Conservation (phyloP, 1,140 invertebrate genomes). For the Bathynomus jamesi region DNA sequence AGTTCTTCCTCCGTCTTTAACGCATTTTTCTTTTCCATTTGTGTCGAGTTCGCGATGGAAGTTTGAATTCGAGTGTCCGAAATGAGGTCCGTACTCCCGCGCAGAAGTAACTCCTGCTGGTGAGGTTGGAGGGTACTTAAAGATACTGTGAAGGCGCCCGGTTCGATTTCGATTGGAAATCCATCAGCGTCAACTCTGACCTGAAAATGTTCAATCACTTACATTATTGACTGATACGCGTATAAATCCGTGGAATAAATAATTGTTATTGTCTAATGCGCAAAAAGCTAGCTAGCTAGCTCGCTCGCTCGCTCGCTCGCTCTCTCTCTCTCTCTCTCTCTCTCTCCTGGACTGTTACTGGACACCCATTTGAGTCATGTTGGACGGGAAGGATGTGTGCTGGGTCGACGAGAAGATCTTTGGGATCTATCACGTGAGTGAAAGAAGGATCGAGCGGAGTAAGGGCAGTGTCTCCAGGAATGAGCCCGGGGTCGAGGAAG, state of each 20-base stretch:
- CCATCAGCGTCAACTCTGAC: conserved; percentile 34
- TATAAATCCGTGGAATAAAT: no score
- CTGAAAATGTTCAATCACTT: background rate
- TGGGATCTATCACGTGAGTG: conserved; percentile 36
- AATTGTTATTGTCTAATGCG: no score
- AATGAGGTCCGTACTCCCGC: conserved; percentile 1
- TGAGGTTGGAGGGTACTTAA: conserved; percentile 15
- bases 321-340: background rate
- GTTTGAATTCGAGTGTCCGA: no score
- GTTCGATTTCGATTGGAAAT: conserved; percentile 31
- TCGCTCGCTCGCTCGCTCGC: no score
- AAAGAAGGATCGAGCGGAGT: conserved; percentile 35
- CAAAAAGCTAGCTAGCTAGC: no score
- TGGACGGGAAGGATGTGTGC: conserved; percentile 34
- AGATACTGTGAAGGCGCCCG: conserved; percentile 28
- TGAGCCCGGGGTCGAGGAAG: conserved; percentile 33
- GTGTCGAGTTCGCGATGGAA: no score
- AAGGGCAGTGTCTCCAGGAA: conserved; percentile 35
- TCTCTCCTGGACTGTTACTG: conserved; percentile 33
- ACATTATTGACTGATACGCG: no score
- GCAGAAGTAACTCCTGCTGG: conserved; percentile 10
- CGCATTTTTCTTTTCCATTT: no score
- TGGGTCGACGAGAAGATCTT: conserved; percentile 31
- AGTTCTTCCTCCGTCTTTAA: no score
- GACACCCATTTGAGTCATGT: conserved; percentile 32